Evolutionary conservation across 2,113 vertebrate genomes (phyloP).

Genomic region (Sylvietta virens): DNA sequence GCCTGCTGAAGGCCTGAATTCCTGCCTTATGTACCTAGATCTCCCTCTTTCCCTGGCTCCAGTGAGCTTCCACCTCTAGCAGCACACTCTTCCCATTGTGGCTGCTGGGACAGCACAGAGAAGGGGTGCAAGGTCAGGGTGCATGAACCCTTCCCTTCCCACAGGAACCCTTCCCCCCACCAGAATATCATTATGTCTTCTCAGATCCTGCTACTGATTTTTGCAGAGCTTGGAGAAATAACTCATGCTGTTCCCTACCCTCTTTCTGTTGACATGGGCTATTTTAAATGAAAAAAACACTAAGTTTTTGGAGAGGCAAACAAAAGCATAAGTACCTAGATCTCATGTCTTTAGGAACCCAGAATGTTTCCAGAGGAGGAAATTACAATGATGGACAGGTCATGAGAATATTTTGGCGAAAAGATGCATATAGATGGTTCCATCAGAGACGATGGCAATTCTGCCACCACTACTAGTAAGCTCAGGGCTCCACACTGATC

Average conservation of each 20-base stretch:
- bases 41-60: neutral
- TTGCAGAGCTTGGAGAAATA: neutral
- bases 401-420: neutral
- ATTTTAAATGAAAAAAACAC: neutral
- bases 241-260: neutral
- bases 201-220: neutral
- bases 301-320: neutral
- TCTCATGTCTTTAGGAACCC: neutral
- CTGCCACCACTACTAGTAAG: neutral
- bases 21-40: neutral
- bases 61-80: neutral
- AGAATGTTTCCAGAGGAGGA: neutral
- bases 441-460: neutral
- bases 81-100: neutral
- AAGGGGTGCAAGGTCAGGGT: neutral
- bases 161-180: neutral
- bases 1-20: neutral
- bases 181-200: neutral
- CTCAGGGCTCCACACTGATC: neutral
- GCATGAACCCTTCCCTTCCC: rapidly evolving
- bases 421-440: neutral
- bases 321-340: neutral
- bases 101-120: neutral
- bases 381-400: neutral
- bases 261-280: neutral